Evolutionary conservation across 2,888 invertebrate species (phyloP).

Genomic region (Xanthia togata): DNA sequence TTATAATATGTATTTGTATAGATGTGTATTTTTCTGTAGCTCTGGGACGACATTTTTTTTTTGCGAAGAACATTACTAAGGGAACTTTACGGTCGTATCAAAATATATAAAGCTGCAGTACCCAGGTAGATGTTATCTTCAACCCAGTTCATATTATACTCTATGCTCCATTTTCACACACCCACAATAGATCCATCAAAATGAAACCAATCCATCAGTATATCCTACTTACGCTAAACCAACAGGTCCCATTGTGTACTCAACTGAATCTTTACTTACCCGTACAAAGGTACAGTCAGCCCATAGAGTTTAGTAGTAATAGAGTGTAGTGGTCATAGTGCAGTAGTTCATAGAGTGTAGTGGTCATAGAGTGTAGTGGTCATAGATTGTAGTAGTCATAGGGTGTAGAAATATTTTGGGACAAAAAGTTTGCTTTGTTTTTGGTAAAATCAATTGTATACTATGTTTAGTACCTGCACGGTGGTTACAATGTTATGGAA

Average conservation of each 20-base stretch:
- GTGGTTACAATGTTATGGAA: not conserved
- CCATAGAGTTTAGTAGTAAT: not conserved
- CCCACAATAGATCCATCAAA: conserved; percentile 34
- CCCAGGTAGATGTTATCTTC: not conserved
- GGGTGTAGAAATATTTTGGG: not conserved
- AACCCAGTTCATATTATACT: not conserved
- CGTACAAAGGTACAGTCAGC: not conserved
- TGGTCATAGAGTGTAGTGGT: too few relatives aligned
- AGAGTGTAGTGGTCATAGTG: not conserved
- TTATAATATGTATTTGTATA: too few relatives aligned
- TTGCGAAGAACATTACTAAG: not conserved
- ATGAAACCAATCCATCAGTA: conserved; percentile 36
- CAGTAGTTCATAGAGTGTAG: too few relatives aligned
- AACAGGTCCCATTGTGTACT: conserved; percentile 28
- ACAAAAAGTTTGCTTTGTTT: not conserved
- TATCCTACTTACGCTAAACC: conserved; percentile 7
- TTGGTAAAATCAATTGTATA: not conserved
- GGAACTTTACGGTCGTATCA: not conserved
- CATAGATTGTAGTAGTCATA: too few relatives aligned
- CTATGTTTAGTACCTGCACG: not conserved
- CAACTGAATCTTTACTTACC: conserved; percentile 21
- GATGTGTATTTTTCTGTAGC: not conserved
- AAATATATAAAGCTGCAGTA: not conserved
- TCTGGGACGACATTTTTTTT: not conserved
- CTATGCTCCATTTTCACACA: not conserved